Conservation (phyloP, 2,797 vertebrate genomes). For the Urophycis tenuis region DNA sequence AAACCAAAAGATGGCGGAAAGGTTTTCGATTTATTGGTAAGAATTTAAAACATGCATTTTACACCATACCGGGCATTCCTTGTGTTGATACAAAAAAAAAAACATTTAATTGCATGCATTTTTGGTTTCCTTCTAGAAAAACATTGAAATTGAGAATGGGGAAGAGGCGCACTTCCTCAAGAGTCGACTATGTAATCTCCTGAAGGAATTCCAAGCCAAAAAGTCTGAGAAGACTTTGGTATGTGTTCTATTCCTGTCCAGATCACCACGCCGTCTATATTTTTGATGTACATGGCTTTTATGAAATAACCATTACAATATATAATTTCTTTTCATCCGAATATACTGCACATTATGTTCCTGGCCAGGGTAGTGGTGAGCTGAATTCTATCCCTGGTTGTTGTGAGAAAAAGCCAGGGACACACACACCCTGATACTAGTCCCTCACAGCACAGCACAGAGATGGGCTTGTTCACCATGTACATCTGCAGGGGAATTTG, state of each 20-base stretch:
- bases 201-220: slow-evolving; percentile 70
- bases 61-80: not conserved
- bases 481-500: not conserved
- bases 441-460: not conserved
- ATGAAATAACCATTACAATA: not conserved
- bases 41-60: slow-evolving; percentile 10
- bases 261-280: not conserved
- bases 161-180: slow-evolving; percentile 73
- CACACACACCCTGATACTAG: not conserved
- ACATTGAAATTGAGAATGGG: slow-evolving; percentile 68
- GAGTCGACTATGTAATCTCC: slow-evolving; percentile 63
- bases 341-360: not conserved
- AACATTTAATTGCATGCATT: not conserved
- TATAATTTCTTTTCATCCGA: not conserved
- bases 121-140: slow-evolving; percentile 49
- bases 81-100: not conserved
- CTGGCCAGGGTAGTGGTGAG: not conserved
- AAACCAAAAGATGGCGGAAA: slow-evolving; percentile 21
- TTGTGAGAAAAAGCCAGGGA: not conserved
- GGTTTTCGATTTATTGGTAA: slow-evolving; percentile 68
- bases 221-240: slow-evolving; percentile 56
- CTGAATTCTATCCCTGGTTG: not conserved
- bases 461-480: not conserved
- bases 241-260: slow-evolving; percentile 24
- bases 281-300: not conserved